These are phyloP conservation scores for Mormyrus proboscirostris DNA, from an alignment of 2,797 vertebrate genomes.

Conservation along the genomic window DNA sequence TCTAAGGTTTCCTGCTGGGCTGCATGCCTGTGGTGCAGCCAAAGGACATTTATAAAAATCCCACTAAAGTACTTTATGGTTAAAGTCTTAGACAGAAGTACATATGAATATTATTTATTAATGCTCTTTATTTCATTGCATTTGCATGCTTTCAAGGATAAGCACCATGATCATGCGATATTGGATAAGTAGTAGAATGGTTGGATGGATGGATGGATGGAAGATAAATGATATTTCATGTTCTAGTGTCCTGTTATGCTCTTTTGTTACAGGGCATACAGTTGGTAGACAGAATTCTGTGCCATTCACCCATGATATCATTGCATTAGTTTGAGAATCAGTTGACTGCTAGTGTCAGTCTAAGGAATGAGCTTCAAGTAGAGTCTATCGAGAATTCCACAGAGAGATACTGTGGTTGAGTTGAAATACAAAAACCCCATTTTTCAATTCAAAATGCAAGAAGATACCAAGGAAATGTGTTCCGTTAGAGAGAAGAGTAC, in stretches of 20 bases:
- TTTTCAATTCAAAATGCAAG: background rate
- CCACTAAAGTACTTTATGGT: background rate
- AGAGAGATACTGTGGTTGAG: background rate
- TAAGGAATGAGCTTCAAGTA: background rate
- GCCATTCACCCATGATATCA: background rate
- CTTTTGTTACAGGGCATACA: background rate
- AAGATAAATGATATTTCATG: background rate
- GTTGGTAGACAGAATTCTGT: background rate
- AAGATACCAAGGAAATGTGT: background rate
- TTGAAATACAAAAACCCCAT: background rate
- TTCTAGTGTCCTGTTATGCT: background rate
- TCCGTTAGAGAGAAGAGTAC: background rate
- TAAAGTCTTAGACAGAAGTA: background rate
- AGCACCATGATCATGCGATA: background rate
- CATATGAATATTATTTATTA: background rate
- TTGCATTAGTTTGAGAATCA: conserved; percentile 1
- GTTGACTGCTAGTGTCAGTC: background rate
- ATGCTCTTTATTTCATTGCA: background rate
- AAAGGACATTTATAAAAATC: background rate
- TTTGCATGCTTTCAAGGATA: background rate
- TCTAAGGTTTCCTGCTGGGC: background rate
- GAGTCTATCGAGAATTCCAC: background rate
- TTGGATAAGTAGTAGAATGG: background rate
- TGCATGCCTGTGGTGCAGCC: background rate
- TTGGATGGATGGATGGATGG: background rate